Conservation (phyloP, 30 jellyfish, hydroid and myxozoan genomes). For the Turritopsis rubra region DNA sequence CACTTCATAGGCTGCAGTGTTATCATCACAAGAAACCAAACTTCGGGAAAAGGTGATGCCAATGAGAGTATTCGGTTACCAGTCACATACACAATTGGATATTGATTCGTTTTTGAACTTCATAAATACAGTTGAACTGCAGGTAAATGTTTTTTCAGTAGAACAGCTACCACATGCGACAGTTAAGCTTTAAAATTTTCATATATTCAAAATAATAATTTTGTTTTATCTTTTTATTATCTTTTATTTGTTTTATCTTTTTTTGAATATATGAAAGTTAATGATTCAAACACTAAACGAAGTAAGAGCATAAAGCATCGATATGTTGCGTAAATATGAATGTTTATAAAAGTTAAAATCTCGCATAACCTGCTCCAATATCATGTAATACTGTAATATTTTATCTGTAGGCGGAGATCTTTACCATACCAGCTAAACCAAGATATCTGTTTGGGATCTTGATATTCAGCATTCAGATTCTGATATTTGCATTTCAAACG, state of each 20-base stretch:
- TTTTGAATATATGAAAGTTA: too few species aligned
- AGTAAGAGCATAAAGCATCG: too few species aligned
- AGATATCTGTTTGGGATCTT: constrained; percentile 74
- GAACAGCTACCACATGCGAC: too few species aligned
- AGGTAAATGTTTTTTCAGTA: constrained; percentile 46
- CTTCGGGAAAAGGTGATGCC: constrained; percentile 61
- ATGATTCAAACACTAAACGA: too few species aligned
- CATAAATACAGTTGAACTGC: constrained; percentile 52
- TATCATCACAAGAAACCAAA: constrained; percentile 52
- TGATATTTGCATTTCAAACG: constrained; percentile 60
- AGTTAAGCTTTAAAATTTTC: too few species aligned
- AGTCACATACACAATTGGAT: constrained; percentile 76
- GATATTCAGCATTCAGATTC: constrained; percentile 53
- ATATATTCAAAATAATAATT: too few species aligned
- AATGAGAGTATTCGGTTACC: constrained; percentile 90
- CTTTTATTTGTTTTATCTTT: too few species aligned
- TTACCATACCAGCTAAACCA: constrained; percentile 84
- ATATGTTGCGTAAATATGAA: not conserved
- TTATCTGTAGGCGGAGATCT: constrained; percentile 61
- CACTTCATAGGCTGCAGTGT: constrained; percentile 68
- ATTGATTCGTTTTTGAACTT: constrained; percentile 83
- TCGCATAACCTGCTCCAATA: too few species aligned
- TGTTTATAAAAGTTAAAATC: too few species aligned
- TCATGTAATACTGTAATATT: too few species aligned
- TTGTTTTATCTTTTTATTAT: too few species aligned